Conservation (phyloP, 2,888 invertebrate genomes). For the Artemia sp. region DNA sequence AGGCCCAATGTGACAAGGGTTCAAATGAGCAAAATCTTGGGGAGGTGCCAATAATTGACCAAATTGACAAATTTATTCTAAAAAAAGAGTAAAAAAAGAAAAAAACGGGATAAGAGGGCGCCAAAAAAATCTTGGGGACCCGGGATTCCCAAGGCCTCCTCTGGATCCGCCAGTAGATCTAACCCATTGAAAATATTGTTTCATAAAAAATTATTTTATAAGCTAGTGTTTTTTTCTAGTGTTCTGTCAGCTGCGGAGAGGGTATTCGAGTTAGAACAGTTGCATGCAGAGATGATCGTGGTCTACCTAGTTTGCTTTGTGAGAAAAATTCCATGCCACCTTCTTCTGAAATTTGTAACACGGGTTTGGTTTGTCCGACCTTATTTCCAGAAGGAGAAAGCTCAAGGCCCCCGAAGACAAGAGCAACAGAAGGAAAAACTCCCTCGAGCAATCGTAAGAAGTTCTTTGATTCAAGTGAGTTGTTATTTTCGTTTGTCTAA, state of each 20-base stretch:
- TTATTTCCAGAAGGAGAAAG: slow-evolving; percentile 20
- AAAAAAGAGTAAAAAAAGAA: no score
- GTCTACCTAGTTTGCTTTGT: slow-evolving; percentile 43
- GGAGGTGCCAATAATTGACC: no score
- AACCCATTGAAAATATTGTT: no score
- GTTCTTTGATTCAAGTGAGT: background rate
- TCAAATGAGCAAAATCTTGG: no score
- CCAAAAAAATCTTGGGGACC: no score
- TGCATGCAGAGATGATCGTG: slow-evolving; percentile 46
- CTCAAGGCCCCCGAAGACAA: slow-evolving; percentile 3
- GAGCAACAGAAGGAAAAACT: slow-evolving; percentile 13
- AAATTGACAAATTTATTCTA: no score
- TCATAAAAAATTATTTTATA: no score
- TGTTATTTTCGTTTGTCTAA: background rate
- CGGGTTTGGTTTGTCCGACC: slow-evolving; percentile 51
- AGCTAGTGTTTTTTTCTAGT: slow-evolving; percentile 40
- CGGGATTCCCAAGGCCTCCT: no score
- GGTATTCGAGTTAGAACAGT: slow-evolving; percentile 66
- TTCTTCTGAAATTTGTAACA: slow-evolving; percentile 51
- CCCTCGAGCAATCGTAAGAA: background rate
- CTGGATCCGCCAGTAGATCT: no score
- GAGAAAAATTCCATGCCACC: slow-evolving; percentile 49
- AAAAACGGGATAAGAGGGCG: no score
- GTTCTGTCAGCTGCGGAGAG: slow-evolving; percentile 80
- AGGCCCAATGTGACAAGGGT: no score